Evolutionary conservation across 2,888 invertebrate genomes (phyloP).

Genomic region (Cephus pulcher): DNA sequence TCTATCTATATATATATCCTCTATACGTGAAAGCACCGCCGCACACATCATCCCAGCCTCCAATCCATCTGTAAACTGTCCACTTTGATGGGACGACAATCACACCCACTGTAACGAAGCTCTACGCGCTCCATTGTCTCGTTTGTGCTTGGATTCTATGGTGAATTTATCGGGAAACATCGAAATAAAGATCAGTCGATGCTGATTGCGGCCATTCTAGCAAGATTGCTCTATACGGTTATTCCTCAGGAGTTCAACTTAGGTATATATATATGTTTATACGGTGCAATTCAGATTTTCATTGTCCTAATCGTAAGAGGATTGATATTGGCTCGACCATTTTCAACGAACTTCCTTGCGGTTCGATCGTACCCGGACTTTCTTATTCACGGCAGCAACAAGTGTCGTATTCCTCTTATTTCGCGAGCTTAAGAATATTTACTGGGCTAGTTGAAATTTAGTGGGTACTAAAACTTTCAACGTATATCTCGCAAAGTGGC

Average conservation of each 20-base stretch:
- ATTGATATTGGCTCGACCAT: neutral
- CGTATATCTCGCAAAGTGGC: constrained; percentile 59
- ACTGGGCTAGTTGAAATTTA: constrained; percentile 57
- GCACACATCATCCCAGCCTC: constrained; percentile 26
- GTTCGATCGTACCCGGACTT: neutral
- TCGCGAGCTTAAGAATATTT: constrained; percentile 17
- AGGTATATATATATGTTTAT: neutral
- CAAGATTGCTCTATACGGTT: neutral
- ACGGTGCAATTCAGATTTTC: neutral
- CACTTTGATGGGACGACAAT: constrained; percentile 65
- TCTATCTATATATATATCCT: neutral
- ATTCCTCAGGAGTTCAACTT: neutral
- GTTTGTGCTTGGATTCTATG: constrained; percentile 41
- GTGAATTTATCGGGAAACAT: constrained; percentile 46
- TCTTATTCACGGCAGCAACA: constrained; percentile 43
- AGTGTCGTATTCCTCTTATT: constrained; percentile 52
- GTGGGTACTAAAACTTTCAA: constrained; percentile 60
- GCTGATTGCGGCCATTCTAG: constrained; percentile 49
- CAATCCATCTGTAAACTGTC: constrained; percentile 66
- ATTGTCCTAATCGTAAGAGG: neutral
- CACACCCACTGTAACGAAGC: constrained; percentile 60
- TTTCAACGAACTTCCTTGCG: neutral
- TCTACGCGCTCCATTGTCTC: constrained; percentile 16
- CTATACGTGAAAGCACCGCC: neutral
- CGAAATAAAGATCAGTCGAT: constrained; percentile 59